A percentile compares a stretch with the other conserved stretches of the same genome.
Evolutionary conservation across 2,888 invertebrate genomes (phyloP).

Genomic region (Phengaris alcon): DNA sequence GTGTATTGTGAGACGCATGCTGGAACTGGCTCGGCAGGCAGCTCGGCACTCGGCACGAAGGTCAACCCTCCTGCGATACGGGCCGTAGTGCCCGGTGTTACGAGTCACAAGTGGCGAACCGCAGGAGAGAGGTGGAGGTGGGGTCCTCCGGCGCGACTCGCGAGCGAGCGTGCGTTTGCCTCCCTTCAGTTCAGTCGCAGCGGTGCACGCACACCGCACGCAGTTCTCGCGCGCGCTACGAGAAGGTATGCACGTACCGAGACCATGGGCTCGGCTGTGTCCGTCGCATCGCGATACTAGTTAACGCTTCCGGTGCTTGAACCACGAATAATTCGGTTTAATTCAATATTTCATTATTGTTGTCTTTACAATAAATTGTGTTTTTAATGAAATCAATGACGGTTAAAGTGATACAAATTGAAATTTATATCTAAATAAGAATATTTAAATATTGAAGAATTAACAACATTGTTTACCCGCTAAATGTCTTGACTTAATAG

Average conservation of each 20-base stretch:
- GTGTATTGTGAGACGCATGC: conserved; percentile 47
- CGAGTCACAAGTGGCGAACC: conserved; percentile 65
- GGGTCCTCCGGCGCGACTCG: conserved; percentile 62
- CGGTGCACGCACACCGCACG: conserved; percentile 80
- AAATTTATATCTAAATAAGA: neutral
- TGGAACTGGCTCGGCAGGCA: conserved; percentile 47
- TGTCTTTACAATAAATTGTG: conserved; percentile 3
- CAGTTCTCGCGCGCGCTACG: conserved; percentile 78
- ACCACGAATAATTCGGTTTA: conserved; percentile 40
- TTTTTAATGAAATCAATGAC: neutral
- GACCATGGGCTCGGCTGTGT: conserved; percentile 44
- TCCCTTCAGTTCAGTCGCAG: conserved; percentile 72
- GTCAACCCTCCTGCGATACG: conserved; percentile 72
- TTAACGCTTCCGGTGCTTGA: conserved; percentile 71
- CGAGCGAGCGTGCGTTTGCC: conserved; percentile 55
- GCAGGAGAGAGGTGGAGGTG: conserved; percentile 72
- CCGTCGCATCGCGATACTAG: conserved; percentile 46
- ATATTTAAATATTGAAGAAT: conserved; percentile 5
- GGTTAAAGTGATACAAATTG: neutral
- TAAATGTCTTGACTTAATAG: conserved; percentile 28
- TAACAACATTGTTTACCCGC: neutral
- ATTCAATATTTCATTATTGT: conserved; percentile 31
- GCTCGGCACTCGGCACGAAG: conserved; percentile 51
- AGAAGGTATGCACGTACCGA: conserved; percentile 68
- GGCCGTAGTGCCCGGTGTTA: conserved; percentile 69